Base-by-base conservation (phyloP, 2,797 vertebrate genomes). In the Poeciliopsis paucimaculata region DNA sequence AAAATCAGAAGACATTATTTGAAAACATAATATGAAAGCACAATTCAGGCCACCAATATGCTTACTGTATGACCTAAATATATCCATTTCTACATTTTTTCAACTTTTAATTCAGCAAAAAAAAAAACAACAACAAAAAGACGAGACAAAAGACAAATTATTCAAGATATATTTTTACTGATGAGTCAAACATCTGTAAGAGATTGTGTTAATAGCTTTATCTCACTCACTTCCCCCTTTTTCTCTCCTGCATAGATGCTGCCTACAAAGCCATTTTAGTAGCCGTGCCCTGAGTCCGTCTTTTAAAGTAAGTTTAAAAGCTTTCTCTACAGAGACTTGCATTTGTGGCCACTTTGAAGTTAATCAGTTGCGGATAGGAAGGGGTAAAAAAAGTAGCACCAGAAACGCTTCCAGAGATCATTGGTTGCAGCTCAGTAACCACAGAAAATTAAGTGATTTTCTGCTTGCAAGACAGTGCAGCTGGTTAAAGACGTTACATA, bases 341-440 rank as follows among this genome's bases (percentile, higher is more conserved):
- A 46, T 15, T 57, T 80, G 64, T 55, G 83, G 46, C 79, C 47
- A 83, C 34, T 9, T 77, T 46, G 72, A 39, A 73, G 34, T 73
- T 39, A 73, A 53, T 73, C 72, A 73, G 31, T 20, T 31, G n/a
- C 20, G 36, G 51, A 26, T 28, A 39, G 31, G 47, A 51, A 51
- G 6, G 6, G 7, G 47, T 2, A 51, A 41, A 45, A 71, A 45
- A n/a, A n/a, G 68, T 28, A n/a, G 11, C 68, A 71, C 26, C 41
- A 71, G 73, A 41, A 41, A 53, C 49, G 23, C 73, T 39, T 74
- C 36, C 23, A 74, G 73, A 41, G 49, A 53, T 16, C 73, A 55
- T 51, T 53, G 72, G 49, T 73, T 73, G 47, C 47, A 36, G 47
- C 49, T 53, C 47, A 73, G 31, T 73, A 49, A 49, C 71, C 71